A percentile compares a stretch with the other conserved stretches of the same genome.
Conservation (phyloP, 1,140 invertebrate genomes). For the Scaptodrosophila lebanonensis region DNA sequence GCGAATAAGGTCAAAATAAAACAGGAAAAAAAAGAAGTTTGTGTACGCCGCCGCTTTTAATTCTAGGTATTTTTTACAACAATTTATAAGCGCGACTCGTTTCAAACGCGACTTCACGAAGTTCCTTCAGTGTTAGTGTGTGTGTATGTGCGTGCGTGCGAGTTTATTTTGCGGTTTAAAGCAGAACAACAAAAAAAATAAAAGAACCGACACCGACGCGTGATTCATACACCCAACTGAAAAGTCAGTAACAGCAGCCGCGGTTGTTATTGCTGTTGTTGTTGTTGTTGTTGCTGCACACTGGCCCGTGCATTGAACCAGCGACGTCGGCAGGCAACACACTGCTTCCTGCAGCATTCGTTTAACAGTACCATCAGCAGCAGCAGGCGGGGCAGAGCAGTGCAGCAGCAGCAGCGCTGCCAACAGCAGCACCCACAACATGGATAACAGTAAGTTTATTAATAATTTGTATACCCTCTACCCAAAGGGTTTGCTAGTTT, state of each 20-base stretch:
- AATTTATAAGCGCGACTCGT: constrained; percentile 31
- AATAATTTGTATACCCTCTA: too few relatives aligned
- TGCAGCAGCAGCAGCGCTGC: neutral
- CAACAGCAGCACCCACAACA: constrained; percentile 30
- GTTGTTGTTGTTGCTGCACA: constrained; percentile 19
- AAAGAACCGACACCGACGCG: constrained; percentile 39
- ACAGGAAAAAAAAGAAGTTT: constrained; percentile 42
- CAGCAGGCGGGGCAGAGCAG: constrained; percentile 14
- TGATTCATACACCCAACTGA: constrained; percentile 54
- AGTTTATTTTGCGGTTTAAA: constrained; percentile 46
- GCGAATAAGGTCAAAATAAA: constrained; percentile 72
- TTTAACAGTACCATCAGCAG: constrained; percentile 22
- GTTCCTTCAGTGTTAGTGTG: neutral
- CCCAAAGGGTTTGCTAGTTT: constrained; percentile 3
- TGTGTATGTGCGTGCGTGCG: constrained; percentile 6
- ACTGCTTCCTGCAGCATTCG: constrained; percentile 34
- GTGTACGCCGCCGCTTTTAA: constrained; percentile 27
- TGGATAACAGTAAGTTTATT: constrained; percentile 47
- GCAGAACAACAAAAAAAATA: constrained; percentile 10
- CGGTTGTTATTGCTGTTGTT: too few relatives aligned
- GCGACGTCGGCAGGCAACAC: constrained; percentile 27
- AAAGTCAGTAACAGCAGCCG: constrained; percentile 10
- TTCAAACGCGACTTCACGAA: constrained; percentile 8
- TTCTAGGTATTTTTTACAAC: constrained; percentile 49
- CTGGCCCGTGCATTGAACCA: constrained; percentile 57